Percentiles rank a stretch among this genome's conserved stretches.
phyloP scores from a whole-genome alignment of 2,888 invertebrate species.

The Caenorhabditis imperialis region DNA sequence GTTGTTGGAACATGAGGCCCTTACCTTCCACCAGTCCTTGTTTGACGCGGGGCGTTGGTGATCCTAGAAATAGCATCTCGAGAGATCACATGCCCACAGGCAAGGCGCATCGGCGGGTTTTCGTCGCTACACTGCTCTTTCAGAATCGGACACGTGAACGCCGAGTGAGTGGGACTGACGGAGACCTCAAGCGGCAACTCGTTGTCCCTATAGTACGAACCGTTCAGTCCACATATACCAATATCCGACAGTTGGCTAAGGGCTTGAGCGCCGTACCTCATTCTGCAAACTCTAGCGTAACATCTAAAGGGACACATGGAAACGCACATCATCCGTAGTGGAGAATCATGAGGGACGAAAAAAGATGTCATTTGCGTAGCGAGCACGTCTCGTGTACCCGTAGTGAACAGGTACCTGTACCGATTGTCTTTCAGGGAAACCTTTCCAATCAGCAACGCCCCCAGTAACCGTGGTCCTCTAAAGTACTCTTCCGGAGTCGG shows the following conservation, averaged over 20 bases:
- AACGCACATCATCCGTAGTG: conserved; percentile 62
- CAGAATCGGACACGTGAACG: conserved; percentile 98
- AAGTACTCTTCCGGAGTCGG: conserved; percentile 11
- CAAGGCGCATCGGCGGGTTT: conserved; percentile 96
- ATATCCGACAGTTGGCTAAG: not conserved
- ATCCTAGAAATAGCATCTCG: conserved; percentile 95
- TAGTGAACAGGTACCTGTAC: conserved; percentile 37
- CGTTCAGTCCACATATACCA: not conserved
- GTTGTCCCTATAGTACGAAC: not conserved
- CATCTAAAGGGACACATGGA: not conserved
- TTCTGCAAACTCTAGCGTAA: not conserved
- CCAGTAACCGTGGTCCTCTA: conserved; percentile 22
- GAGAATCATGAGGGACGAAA: conserved; percentile 52
- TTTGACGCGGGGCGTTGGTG: conserved; percentile 22
- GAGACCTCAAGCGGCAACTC: conserved; percentile 86
- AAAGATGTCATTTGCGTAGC: conserved; percentile 60
- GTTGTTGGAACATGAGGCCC: conserved; percentile 42
- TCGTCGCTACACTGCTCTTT: conserved; percentile 94
- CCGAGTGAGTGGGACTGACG: conserved; percentile 92
- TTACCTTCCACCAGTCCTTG: conserved; percentile 9
- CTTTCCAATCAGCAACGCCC: conserved; percentile 42
- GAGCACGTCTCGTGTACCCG: conserved; percentile 46
- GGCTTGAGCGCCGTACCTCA: conserved; percentile 10
- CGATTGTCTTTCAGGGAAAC: conserved; percentile 11
- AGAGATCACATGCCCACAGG: conserved; percentile 98